Conservation (phyloP, 2,797 vertebrate genomes). For the Sebastes cheni region DNA sequence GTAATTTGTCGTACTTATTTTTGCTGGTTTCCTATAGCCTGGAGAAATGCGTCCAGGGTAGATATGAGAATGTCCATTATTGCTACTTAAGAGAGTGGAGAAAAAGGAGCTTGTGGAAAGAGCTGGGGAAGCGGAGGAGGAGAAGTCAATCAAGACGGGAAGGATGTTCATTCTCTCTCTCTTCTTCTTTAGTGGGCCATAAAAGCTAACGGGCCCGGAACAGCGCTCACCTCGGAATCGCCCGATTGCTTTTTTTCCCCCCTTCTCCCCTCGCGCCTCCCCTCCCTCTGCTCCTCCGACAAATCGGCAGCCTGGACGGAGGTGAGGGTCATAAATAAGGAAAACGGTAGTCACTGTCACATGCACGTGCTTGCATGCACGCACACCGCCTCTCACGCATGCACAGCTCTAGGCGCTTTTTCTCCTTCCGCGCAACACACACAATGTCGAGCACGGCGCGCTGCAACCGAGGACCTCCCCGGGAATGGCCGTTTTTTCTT, state of each 20-base stretch:
- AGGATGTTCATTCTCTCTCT: conserved; percentile 75
- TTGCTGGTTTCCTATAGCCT: conserved; percentile 51
- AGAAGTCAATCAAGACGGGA: conserved; percentile 72
- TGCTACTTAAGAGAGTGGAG: conserved; percentile 61
- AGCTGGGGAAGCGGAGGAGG: conserved; percentile 46
- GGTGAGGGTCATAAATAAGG: conserved; percentile 83
- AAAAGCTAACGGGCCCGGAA: conserved; percentile 80
- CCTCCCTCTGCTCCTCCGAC: conserved; percentile 52
- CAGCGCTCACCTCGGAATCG: conserved; percentile 72
- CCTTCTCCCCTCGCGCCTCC: neutral
- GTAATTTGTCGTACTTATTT: conserved; percentile 66
- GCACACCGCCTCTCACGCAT: conserved; percentile 18
- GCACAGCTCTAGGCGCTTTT: conserved; percentile 60
- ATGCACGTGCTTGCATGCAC: conserved; percentile 36
- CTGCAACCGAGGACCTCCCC: conserved; percentile 51
- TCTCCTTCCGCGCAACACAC: conserved; percentile 21
- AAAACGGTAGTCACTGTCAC: conserved; percentile 70
- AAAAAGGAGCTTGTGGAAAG: conserved; percentile 54
- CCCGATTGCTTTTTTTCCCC: conserved; percentile 54
- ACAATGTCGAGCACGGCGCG: neutral
- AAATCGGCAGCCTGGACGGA: conserved; percentile 75
- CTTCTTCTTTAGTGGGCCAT: conserved; percentile 78
- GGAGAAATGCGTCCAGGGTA: conserved; percentile 55
- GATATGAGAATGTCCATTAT: conserved; percentile 64
- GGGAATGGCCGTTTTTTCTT: conserved; percentile 33